A percentile compares a stretch with the other conserved stretches of the same genome.
Evolutionary conservation across 2,797 vertebrate species (phyloP).

Genomic region (Urocyon cinereoargenteus): DNA sequence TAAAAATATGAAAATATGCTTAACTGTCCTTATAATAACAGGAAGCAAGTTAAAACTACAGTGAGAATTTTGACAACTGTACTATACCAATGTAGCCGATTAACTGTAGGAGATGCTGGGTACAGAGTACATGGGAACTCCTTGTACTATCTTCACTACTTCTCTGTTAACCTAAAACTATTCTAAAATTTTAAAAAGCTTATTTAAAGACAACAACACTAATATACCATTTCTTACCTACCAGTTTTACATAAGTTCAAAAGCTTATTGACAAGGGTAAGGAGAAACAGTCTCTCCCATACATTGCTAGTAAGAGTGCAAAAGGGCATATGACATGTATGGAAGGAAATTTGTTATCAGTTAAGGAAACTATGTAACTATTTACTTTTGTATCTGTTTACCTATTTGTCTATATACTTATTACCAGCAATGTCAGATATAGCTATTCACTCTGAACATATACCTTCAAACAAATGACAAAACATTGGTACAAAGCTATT

Average conservation of each 20-base stretch:
- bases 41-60: not conserved
- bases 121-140: not conserved
- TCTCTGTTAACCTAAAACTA: slow-evolving; percentile 15
- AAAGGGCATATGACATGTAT: not conserved
- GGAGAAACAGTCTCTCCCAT: not conserved
- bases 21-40: not conserved
- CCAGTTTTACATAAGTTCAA: not conserved
- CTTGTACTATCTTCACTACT: not conserved
- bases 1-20: not conserved
- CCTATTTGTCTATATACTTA: not conserved
- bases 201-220: not conserved
- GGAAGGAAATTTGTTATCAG: not conserved
- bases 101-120: not conserved
- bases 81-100: not conserved
- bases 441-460: not conserved
- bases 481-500: not conserved
- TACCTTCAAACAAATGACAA: not conserved
- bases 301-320: not conserved
- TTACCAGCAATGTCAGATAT: not conserved
- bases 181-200: not conserved
- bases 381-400: not conserved
- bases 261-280: not conserved
- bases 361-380: not conserved
- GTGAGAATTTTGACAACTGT: not conserved
- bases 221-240: not conserved